Base-by-base conservation (phyloP, 2,888 invertebrate genomes). In the Cosmia pyralina region DNA sequence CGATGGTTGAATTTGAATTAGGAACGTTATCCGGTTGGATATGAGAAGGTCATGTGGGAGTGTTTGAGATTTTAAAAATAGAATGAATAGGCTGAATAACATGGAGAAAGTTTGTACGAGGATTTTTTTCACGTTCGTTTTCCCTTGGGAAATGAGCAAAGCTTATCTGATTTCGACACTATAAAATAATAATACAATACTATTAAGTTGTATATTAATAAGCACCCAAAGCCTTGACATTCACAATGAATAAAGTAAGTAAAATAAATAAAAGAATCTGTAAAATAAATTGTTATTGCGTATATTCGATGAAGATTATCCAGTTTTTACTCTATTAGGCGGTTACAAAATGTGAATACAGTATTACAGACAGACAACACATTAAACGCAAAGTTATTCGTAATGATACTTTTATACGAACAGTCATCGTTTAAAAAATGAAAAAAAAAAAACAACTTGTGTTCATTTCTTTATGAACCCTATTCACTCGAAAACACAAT, bases 21-120 rank as follows among this genome's bases (percentile, higher is more conserved):
- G 63, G 72, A 83, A 76, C 71, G 67, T 75, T 77, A 75, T 84
- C 83, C 79, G 76, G 79, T 76, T 77, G 65, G 59, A 69, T 74
- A 55, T 28, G 75, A 81, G 69, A 83, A 87, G 81, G 85, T 86
- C 79, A 83, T 74, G 69, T 84, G 81, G 85, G 80, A 75, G 85
- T 80, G 76, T 74, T 86, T 62, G 70, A 70, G 55, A 71, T 84
- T 82, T 77, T 13, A 77, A 72, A 86, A 81, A 77, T 69, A 48
- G 65, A 77, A 75, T 75, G 60, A 70, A 68, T 68, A 75, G 63
- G 52, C 70, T 69, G 50, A 60, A 71, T 59, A 50, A 38, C 64
- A 52, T 46, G 44, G 83, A 74, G 83, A 84, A 81, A 83, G 83
- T 83, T 70, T 41, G 2, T 48, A 7, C 44, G 41, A 10, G 38